Evolutionary conservation across 2,888 invertebrate genomes (phyloP).

Genomic region (Tuberolachnus salignus): DNA sequence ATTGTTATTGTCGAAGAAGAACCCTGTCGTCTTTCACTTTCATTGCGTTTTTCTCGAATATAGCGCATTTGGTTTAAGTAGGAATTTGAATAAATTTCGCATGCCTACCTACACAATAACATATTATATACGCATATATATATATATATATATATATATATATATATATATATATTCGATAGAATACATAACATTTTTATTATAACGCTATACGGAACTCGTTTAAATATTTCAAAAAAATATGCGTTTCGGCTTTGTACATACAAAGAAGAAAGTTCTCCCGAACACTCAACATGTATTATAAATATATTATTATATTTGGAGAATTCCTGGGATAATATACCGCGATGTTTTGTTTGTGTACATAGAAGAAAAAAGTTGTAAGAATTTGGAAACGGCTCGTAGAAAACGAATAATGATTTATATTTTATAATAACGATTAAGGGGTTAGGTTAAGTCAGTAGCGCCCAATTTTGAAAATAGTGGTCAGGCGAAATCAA

Average conservation of each 20-base stretch:
- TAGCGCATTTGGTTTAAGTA: no score
- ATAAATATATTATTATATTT: conserved; percentile 15
- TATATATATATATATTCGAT: background rate
- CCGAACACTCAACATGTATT: background rate
- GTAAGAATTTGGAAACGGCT: no score
- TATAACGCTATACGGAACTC: background rate
- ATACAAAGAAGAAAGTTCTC: background rate
- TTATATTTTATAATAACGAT: no score
- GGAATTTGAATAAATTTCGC: no score
- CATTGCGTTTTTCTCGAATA: no score
- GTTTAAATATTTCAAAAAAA: background rate
- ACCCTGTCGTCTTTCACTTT: background rate
- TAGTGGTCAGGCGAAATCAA: no score
- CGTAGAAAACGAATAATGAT: no score
- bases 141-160: background rate
- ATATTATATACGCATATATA: background rate
- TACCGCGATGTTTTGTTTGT: no score
- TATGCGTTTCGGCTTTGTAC: background rate
- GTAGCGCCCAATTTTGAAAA: no score
- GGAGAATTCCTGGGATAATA: background rate
- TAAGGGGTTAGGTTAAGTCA: no score
- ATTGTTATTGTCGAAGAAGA: background rate
- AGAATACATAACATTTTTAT: background rate
- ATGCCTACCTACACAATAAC: background rate
- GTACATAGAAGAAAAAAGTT: no score